Percentiles rank a stretch among this genome's conserved stretches.
phyloP scores from a whole-genome alignment of 2,888 invertebrate genomes.

The Tridacna gigas region DNA sequence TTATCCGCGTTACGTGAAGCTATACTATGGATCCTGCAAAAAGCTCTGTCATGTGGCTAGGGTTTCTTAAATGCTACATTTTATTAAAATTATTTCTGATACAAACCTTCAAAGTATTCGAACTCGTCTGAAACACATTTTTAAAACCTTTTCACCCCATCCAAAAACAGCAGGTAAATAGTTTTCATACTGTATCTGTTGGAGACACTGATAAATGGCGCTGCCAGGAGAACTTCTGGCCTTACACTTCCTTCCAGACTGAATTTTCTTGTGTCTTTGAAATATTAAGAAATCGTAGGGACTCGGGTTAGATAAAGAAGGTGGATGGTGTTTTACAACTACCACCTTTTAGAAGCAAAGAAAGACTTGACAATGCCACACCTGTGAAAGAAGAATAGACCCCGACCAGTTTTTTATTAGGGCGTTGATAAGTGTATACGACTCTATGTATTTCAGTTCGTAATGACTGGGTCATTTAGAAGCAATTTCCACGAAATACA shows the following conservation, averaged over 20 bases:
- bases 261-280: not conserved
- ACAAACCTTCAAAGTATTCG: too few relatives aligned
- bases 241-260: not conserved
- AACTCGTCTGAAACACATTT: slow-evolving; percentile 17
- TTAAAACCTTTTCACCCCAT: not conserved
- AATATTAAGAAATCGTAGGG: not conserved
- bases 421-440: too few relatives aligned
- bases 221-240: not conserved
- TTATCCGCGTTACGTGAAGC: too few relatives aligned
- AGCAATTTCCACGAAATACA: too few relatives aligned
- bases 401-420: too few relatives aligned
- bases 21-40: too few relatives aligned
- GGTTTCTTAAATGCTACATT: too few relatives aligned
- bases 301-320: slow-evolving; percentile 1
- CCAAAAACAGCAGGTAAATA: not conserved
- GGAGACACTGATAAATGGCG: slow-evolving; percentile 6
- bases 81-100: too few relatives aligned
- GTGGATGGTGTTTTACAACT: not conserved
- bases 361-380: not conserved
- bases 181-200: not conserved
- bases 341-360: not conserved
- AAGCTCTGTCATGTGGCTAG: too few relatives aligned
- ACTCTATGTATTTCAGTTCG: too few relatives aligned
- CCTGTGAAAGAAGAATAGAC: not conserved
- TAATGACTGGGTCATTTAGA: too few relatives aligned